These are phyloP conservation scores for Scylla paramamosain DNA, from an alignment of 1,140 invertebrate species.

Conservation along the genomic window DNA sequence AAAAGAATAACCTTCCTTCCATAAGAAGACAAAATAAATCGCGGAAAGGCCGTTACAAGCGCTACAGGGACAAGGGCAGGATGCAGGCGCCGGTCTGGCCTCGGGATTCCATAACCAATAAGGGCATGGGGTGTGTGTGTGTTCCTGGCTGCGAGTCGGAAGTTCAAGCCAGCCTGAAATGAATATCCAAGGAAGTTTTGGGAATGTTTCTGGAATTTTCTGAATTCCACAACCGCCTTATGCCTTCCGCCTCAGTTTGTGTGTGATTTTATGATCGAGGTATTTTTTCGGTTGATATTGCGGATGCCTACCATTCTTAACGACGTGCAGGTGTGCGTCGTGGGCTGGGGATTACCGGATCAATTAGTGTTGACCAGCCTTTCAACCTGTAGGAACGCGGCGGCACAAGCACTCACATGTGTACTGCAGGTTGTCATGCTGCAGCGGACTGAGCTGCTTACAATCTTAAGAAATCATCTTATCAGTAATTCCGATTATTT, in stretches of 20 bases:
- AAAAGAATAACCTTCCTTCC: too few species aligned
- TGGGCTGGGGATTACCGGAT: background rate
- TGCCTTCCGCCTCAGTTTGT: background rate
- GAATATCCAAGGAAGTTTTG: slow-evolving; percentile 32
- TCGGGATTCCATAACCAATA: slow-evolving; percentile 28
- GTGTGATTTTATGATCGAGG: slow-evolving; percentile 12
- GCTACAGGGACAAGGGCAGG: background rate
- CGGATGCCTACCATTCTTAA: background rate
- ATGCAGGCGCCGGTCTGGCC: background rate
- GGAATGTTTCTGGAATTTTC: background rate
- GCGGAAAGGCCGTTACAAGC: too few species aligned
- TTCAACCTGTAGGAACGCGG: too few species aligned
- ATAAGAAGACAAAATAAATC: too few species aligned
- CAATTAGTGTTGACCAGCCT: too few species aligned
- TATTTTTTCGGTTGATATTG: background rate
- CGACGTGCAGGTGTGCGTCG: background rate
- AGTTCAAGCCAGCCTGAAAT: slow-evolving; percentile 17
- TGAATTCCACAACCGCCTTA: background rate
- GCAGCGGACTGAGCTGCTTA: too few species aligned
- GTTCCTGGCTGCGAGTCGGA: background rate
- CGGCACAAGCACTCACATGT: too few species aligned
- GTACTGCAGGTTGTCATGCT: too few species aligned
- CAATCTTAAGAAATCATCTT: too few species aligned
- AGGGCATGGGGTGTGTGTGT: background rate
- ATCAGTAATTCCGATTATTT: too few species aligned